Conservation (phyloP, 2,888 invertebrate genomes). For the Tetanocera ferruginea region DNA sequence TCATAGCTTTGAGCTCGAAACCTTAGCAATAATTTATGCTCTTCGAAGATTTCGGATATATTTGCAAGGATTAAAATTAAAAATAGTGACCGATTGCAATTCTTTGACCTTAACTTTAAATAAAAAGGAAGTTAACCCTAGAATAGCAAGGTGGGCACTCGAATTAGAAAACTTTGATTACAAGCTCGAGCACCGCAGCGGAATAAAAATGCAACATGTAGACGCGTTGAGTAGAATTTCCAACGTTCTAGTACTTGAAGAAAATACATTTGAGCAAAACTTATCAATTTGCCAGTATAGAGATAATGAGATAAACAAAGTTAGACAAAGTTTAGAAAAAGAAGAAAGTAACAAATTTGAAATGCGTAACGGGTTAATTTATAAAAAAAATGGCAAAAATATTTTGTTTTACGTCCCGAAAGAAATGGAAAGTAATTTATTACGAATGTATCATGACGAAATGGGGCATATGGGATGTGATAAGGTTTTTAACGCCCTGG, state of each 20-base stretch:
- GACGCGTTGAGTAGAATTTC: slow-evolving; percentile 34
- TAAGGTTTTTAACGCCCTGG: slow-evolving; percentile 4
- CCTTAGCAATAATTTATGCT: slow-evolving; percentile 37
- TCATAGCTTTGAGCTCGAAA: slow-evolving; percentile 53
- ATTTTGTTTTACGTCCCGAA: background rate
- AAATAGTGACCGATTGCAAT: slow-evolving; percentile 23
- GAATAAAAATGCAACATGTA: slow-evolving; percentile 29
- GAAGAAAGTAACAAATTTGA: background rate
- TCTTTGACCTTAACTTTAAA: slow-evolving; percentile 25
- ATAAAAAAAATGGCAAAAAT: background rate
- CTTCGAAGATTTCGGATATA: slow-evolving; percentile 2
- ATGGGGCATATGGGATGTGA: background rate
- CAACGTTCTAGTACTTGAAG: slow-evolving; percentile 36
- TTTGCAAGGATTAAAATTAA: background rate
- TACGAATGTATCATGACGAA: background rate
- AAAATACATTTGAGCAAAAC: too few relatives aligned
- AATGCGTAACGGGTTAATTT: background rate
- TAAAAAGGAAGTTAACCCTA: slow-evolving; percentile 6
- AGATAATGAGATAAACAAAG: slow-evolving; percentile 25
- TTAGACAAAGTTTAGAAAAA: slow-evolving; percentile 29
- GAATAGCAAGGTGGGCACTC: too few relatives aligned
- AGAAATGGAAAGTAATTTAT: background rate
- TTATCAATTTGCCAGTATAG: background rate
- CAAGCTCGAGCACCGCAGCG: slow-evolving; percentile 14
- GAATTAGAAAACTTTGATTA: slow-evolving; percentile 31